Evolutionary conservation across 2,797 vertebrate genomes (phyloP).

Genomic region (Sebastes jordani): DNA sequence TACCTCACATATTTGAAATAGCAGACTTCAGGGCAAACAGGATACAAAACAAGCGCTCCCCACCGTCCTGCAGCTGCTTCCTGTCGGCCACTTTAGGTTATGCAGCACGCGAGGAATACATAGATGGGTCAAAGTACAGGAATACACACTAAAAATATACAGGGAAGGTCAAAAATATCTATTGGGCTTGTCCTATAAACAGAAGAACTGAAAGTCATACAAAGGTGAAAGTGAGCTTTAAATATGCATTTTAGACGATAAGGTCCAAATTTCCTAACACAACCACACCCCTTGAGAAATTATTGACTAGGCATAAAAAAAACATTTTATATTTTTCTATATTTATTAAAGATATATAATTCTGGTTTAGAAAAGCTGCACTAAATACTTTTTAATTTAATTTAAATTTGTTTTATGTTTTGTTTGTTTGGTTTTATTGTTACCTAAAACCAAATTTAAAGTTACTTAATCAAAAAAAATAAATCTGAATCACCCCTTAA

Average conservation of each 20-base stretch:
- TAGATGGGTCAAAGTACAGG: neutral
- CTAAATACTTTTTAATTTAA: neutral
- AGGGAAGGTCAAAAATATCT: neutral
- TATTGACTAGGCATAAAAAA: neutral
- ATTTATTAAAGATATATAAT: neutral
- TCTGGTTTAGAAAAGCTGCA: neutral
- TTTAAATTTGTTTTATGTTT: neutral
- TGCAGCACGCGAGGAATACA: neutral
- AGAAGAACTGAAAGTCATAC: neutral
- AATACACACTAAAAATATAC: neutral
- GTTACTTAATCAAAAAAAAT: neutral
- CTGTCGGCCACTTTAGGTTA: slow-evolving; percentile 2
- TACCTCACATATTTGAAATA: slow-evolving; percentile 22
- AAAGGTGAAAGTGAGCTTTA: neutral
- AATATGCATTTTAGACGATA: neutral
- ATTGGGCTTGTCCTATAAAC: neutral
- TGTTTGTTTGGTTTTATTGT: neutral
- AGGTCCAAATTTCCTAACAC: neutral
- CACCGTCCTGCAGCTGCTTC: slow-evolving; percentile 52
- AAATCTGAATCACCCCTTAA: rapidly evolving
- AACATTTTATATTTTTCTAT: neutral
- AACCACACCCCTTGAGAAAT: neutral
- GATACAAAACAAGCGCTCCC: slow-evolving; percentile 24
- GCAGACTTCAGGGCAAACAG: slow-evolving; percentile 16
- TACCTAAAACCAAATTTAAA: neutral